Evolutionary conservation across 2,888 invertebrate species (phyloP).

Genomic region (Loripinus fragilis): DNA sequence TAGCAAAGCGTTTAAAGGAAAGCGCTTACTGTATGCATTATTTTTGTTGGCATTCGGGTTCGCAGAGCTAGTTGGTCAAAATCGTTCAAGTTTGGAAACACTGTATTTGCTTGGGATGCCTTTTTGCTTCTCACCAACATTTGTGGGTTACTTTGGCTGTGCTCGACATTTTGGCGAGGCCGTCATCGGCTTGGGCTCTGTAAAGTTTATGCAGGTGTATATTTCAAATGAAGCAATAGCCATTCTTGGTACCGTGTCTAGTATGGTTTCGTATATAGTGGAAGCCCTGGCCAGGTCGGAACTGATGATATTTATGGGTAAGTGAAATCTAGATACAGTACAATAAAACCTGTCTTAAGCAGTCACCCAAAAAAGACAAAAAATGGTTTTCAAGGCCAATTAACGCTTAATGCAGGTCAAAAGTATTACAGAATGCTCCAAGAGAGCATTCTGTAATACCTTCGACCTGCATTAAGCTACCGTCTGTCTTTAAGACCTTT

Average conservation of each 20-base stretch:
- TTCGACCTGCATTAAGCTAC: no score
- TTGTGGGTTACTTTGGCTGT: slow-evolving; percentile 40
- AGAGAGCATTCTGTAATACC: no score
- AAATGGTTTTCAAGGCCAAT: no score
- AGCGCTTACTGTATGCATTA: slow-evolving; percentile 24
- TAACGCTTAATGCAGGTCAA: no score
- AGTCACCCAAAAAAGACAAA: no score
- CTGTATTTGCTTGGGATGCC: slow-evolving; percentile 52
- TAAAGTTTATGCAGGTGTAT: slow-evolving; percentile 36
- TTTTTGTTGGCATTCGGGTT: slow-evolving; percentile 23
- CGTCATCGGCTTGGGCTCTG: slow-evolving; percentile 24
- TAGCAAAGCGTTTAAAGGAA: slow-evolving; percentile 24
- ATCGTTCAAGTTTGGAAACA: slow-evolving; percentile 33
- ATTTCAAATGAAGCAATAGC: slow-evolving; percentile 45
- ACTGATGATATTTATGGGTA: slow-evolving; percentile 27
- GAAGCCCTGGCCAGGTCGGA: slow-evolving; percentile 29
- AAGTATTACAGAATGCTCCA: no score
- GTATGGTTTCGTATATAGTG: slow-evolving; percentile 23
- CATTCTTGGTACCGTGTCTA: slow-evolving; percentile 26
- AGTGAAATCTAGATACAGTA: no score
- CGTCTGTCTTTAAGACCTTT: no score
- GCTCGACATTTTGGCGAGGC: slow-evolving; percentile 24
- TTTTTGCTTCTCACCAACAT: slow-evolving; percentile 54
- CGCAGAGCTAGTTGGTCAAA: slow-evolving; percentile 3
- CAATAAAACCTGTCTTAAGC: no score